Evolutionary conservation across 2,888 invertebrate genomes (phyloP).

Genomic region (Lordiphosa andalusiaca): DNA sequence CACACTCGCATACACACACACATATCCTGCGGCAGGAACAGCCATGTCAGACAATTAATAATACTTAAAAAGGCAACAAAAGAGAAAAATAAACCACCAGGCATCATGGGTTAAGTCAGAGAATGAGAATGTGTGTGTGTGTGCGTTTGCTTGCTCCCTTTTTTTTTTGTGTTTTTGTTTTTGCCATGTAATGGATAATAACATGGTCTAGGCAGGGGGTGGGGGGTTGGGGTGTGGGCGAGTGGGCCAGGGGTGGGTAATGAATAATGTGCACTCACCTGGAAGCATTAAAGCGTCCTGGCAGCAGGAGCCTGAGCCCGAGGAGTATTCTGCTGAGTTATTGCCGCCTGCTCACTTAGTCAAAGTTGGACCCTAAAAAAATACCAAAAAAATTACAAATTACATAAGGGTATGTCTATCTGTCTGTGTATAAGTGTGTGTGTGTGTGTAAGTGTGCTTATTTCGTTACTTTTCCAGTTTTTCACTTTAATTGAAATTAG

Average conservation of each 20-base stretch:
- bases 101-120: conserved; percentile 12
- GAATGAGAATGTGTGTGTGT: background rate
- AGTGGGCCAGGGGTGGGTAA: conserved; percentile 44
- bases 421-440: background rate
- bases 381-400: conserved; percentile 42
- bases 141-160: background rate
- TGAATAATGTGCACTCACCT: conserved; percentile 73
- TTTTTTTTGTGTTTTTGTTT: conserved; percentile 16
- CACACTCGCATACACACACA: conserved; percentile 3
- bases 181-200: conserved; percentile 57
- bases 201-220: conserved; percentile 34
- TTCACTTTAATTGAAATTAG: conserved; percentile 60
- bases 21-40: conserved; percentile 58
- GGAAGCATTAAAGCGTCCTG: conserved; percentile 43
- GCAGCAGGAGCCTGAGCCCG: conserved; percentile 5
- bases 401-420: conserved; percentile 7
- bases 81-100: conserved; percentile 11
- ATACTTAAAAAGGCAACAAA: conserved; percentile 68
- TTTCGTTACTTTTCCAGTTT: conserved; percentile 15
- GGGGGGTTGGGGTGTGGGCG: too few relatives aligned
- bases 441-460: conserved; percentile 2
- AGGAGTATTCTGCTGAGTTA: conserved; percentile 46
- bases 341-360: conserved; percentile 49
- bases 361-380: conserved; percentile 20
- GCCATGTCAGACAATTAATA: conserved; percentile 72